phyloP scores from a whole-genome alignment of 1,140 invertebrate genomes.

The Drosophila lacertosa region DNA sequence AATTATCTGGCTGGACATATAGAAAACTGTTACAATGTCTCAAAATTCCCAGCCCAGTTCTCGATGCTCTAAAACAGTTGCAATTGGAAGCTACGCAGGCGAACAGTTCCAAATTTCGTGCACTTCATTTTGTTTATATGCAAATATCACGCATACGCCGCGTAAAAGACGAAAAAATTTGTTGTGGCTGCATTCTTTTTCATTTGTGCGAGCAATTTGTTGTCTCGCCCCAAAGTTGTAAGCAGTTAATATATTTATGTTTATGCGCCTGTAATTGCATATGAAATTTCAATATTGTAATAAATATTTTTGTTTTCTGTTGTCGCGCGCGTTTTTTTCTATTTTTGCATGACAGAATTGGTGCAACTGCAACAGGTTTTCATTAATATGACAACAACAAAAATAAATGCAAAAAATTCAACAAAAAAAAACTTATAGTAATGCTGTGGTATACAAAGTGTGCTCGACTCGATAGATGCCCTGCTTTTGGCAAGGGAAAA shows the following conservation, averaged over 20 bases:
- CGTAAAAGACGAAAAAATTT: slow-evolving; percentile 28
- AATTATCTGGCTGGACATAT: slow-evolving; percentile 27
- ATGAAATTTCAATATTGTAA: slow-evolving; percentile 75
- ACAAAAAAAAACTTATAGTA: slow-evolving; percentile 1
- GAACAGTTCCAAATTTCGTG: slow-evolving; percentile 18
- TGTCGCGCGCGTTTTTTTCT: too few relatives aligned
- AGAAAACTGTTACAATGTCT: slow-evolving; percentile 74
- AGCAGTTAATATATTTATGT: slow-evolving; percentile 51
- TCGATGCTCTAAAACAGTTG: slow-evolving; percentile 56
- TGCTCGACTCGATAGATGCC: slow-evolving; percentile 1
- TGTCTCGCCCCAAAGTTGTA: slow-evolving; percentile 21
- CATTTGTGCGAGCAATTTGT: slow-evolving; percentile 25
- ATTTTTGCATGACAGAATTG: slow-evolving; percentile 70
- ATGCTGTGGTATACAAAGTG: not conserved
- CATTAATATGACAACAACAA: not conserved
- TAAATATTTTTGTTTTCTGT: slow-evolving; percentile 67
- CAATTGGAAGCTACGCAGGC: slow-evolving; percentile 27
- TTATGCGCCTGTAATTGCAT: slow-evolving; percentile 67
- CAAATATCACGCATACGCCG: slow-evolving; percentile 72
- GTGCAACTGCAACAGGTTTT: slow-evolving; percentile 72
- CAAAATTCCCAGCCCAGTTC: slow-evolving; percentile 28
- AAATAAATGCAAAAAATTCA: not conserved
- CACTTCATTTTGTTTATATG: slow-evolving; percentile 19
- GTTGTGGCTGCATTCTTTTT: slow-evolving; percentile 25
- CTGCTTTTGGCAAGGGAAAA: not conserved